Percentiles rank a stretch among this genome's conserved stretches.
phyloP scores from a whole-genome alignment of 2,888 invertebrate genomes.

The Scelioninae gen. 2 region DNA sequence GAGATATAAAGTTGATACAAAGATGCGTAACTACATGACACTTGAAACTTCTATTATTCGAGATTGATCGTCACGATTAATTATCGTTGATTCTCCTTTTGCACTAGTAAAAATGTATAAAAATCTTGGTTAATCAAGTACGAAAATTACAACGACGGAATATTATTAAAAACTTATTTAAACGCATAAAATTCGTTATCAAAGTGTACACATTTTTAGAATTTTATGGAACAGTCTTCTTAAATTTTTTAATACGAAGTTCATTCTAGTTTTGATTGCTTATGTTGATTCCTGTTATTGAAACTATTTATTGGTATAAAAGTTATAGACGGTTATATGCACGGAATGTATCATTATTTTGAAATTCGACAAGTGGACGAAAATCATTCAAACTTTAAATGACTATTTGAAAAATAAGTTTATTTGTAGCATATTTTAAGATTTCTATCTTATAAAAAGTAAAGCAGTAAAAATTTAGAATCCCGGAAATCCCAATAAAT shows the following conservation, averaged over 20 bases:
- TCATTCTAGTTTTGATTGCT: slow-evolving; percentile 6
- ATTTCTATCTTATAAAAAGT: no score
- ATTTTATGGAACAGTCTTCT: slow-evolving; percentile 23
- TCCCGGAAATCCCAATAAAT: no score
- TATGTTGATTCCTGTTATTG: slow-evolving; percentile 2
- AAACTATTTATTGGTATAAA: not conserved
- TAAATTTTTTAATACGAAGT: not conserved
- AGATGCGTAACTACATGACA: slow-evolving; percentile 68
- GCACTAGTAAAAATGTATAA: slow-evolving; percentile 26
- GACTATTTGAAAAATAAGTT: no score
- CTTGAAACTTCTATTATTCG: slow-evolving; percentile 45
- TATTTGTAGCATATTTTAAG: no score
- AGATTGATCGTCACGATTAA: slow-evolving; percentile 39
- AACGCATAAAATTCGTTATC: slow-evolving; percentile 1
- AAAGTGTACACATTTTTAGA: slow-evolving; percentile 12
- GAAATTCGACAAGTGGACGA: slow-evolving; percentile 26
- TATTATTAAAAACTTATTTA: slow-evolving; percentile 24
- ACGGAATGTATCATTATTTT: slow-evolving; percentile 12
- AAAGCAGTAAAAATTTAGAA: no score
- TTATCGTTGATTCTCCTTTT: slow-evolving; percentile 10
- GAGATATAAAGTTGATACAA: slow-evolving; percentile 73
- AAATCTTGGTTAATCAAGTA: slow-evolving; percentile 17
- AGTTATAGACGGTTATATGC: slow-evolving; percentile 20
- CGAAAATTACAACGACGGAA: slow-evolving; percentile 35
- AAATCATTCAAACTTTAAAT: slow-evolving; percentile 4